Evolutionary conservation across 2,113 vertebrate genomes (phyloP), one percentile per base, ranked within the genome.

Genomic region (Tinamus guttatus): DNA sequence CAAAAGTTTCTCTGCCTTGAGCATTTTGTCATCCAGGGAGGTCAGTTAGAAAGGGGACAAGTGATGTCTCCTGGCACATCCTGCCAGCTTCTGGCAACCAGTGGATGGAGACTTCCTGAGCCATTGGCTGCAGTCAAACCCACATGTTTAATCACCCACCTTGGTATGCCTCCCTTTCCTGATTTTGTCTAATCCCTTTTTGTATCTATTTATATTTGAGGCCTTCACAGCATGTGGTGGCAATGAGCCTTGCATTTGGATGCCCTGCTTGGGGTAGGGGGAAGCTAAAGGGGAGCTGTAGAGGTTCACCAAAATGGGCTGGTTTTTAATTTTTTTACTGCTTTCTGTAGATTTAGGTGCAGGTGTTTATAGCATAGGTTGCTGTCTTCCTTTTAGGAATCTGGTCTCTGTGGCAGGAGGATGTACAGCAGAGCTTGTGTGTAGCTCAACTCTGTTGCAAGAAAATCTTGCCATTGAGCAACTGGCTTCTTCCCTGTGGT

Each of bases 101-200:
- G n/a, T n/a, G n/a, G n/a, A n/a, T n/a, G 34, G 56, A 75, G 41
- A 51, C 30, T 86, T 69, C 68, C 71, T 36, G 28, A 90, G 64
- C 49, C 58, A 65, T 34, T 70, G 13, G 24, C 43, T 76, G 40
- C 0, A 1, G 70, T 91, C 25, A 64, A 47, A 13, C 49, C 68
- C 30, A 90, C 18, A 0, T 67, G 70, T 89, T 91, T 60, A 81
- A 79, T 91, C 85, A 85, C 69, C 47, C 81, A 91, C 27, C 90
- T 80, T 52, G 58, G 47, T 69, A 78, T 94, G 73, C 79, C 67
- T 93, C 38, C 88, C 70, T 88, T 52, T 77, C 82, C 70, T 83
- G 64, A 85, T 22, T 51, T 63, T 85, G 8, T 69, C 88, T 81
- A 85, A 85, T 93, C 41, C 58, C 24, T 87, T 60, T 59, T 73